These are phyloP conservation scores for Piaya cayana DNA, from an alignment of 2,113 vertebrate genomes.

Conservation along the genomic window DNA sequence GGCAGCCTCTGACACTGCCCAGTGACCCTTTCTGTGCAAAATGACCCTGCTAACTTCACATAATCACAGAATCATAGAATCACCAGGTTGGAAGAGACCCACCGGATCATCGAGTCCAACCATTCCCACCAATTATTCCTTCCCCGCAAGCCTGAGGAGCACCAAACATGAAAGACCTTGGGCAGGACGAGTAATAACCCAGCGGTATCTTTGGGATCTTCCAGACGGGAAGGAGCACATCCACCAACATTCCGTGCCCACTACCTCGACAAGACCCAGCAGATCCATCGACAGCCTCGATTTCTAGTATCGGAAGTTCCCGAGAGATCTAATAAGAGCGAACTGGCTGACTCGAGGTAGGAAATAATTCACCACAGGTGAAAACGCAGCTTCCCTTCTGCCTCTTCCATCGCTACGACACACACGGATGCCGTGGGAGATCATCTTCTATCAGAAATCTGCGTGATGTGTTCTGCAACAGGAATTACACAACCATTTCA, in stretches of 20 bases:
- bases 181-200: not conserved
- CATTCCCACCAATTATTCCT: no score
- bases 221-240: constrained; percentile 18
- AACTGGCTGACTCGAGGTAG: not conserved
- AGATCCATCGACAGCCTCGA: not conserved
- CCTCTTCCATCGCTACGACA: not conserved
- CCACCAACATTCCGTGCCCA: not conserved
- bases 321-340: not conserved
- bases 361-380: not conserved
- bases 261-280: not conserved
- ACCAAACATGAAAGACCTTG: not conserved
- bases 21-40: no score
- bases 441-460: not conserved
- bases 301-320: not conserved
- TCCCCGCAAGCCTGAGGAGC: not conserved
- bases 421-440: not conserved
- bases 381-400: not conserved
- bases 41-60: no score
- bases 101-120: no score
- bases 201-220: not conserved
- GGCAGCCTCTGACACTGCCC: no score
- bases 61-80: no score
- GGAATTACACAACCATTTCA: not conserved
- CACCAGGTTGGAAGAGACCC: no score
- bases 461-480: not conserved